Evolutionary conservation across 2,797 vertebrate species (phyloP).

Genomic region (Myoxocephalus aenaeus): DNA sequence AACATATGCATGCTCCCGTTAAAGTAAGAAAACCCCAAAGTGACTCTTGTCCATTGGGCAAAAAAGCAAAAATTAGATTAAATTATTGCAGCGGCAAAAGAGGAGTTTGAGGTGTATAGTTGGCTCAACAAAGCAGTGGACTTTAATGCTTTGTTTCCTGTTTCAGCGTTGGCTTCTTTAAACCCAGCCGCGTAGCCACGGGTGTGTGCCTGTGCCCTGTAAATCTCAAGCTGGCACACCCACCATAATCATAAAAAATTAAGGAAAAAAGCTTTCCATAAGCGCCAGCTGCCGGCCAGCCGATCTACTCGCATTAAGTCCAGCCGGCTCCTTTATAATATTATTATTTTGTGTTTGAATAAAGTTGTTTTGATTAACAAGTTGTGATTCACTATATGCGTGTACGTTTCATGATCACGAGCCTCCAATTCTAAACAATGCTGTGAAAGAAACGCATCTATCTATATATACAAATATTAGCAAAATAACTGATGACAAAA

Average conservation of each 20-base stretch:
- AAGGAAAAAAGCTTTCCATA: not conserved
- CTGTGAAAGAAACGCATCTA: not conserved
- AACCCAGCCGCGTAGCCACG: too few relatives aligned
- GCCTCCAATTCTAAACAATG: not conserved
- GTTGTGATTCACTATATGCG: not conserved
- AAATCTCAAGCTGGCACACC: not conserved
- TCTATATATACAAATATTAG: not conserved
- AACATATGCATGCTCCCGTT: not conserved
- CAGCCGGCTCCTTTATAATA: not conserved
- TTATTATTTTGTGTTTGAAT: not conserved
- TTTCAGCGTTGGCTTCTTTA: not conserved
- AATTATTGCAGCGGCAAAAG: not conserved
- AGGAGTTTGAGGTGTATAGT: not conserved
- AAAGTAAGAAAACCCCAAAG: not conserved
- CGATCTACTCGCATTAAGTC: not conserved
- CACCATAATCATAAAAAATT: not conserved
- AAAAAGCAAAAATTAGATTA: not conserved
- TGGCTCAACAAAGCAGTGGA: not conserved
- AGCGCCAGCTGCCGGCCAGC: not conserved
- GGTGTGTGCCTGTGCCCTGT: not conserved
- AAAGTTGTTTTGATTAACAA: not conserved
- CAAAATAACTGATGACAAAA: not conserved
- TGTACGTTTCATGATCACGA: not conserved
- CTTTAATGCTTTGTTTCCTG: not conserved
- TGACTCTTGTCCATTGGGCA: too few relatives aligned